These are phyloP conservation scores for Steinernema scapterisci DNA, from an alignment of 2,888 invertebrate species.

Conservation along the genomic window DNA sequence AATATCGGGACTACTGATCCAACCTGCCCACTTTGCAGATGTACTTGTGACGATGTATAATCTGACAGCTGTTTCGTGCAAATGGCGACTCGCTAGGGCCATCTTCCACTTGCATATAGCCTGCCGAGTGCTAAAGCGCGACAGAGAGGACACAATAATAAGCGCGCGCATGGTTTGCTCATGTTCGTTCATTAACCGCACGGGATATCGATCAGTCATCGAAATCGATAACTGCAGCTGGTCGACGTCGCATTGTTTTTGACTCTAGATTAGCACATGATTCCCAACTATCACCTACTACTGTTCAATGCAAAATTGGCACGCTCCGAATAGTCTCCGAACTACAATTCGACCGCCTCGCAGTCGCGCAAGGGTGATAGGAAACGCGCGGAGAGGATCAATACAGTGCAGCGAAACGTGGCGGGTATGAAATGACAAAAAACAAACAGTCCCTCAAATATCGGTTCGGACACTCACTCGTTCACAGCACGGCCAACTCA, in stretches of 20 bases:
- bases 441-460: constrained; percentile 28
- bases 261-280: constrained; percentile 29
- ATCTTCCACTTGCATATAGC: constrained; percentile 2
- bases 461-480: constrained; percentile 28
- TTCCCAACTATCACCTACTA: neutral
- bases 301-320: constrained; percentile 14
- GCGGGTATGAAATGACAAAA: constrained; percentile 1
- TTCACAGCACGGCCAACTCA: neutral
- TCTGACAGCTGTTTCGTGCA: neutral
- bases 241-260: constrained; percentile 30
- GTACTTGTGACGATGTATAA: neutral
- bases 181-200: constrained; percentile 31
- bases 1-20: no score
- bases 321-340: neutral
- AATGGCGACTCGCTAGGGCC: neutral
- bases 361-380: no score
- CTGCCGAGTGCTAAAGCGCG: neutral
- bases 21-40: no score
- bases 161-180: constrained; percentile 31
- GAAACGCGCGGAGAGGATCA: neutral
- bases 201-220: constrained; percentile 30
- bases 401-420: constrained; percentile 23
- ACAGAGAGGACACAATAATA: constrained; percentile 26
- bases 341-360: no score
- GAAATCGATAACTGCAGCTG: constrained; percentile 32